phyloP scores from a whole-genome alignment of 2,888 invertebrate species.

The Luperina testacea region DNA sequence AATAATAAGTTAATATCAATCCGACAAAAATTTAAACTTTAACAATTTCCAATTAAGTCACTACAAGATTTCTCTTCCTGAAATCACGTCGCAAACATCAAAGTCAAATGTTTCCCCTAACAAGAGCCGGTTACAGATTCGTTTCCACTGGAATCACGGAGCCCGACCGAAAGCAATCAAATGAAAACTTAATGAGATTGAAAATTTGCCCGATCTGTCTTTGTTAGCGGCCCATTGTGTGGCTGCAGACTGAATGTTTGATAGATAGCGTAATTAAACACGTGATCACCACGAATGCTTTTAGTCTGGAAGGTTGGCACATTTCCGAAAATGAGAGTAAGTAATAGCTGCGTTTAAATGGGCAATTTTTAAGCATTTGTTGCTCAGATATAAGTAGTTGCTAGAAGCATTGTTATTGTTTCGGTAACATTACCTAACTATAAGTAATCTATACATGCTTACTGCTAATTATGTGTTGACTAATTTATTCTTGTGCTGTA shows the following conservation, averaged over 20 bases:
- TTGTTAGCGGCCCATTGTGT: conserved; percentile 66
- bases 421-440: background rate
- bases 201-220: conserved; percentile 74
- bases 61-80: conserved; percentile 30
- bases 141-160: conserved; percentile 61
- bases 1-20: background rate
- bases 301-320: conserved; percentile 27
- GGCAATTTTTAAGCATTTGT: background rate
- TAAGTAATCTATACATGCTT: background rate
- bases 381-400: too few species aligned
- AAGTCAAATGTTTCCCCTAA: conserved; percentile 58
- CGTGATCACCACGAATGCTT: conserved; percentile 32
- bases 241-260: conserved; percentile 62
- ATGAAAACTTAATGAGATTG: conserved; percentile 72
- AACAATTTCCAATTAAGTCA: conserved; percentile 23
- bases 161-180: conserved; percentile 67
- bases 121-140: conserved; percentile 62
- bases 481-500: background rate
- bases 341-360: background rate
- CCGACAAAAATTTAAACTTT: background rate
- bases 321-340: conserved; percentile 20
- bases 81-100: conserved; percentile 49
- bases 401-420: background rate
- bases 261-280: conserved; percentile 61
- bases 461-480: background rate